These are phyloP conservation scores for Fratercula arctica DNA, from an alignment of 2,797 vertebrate species.

Conservation along the genomic window DNA sequence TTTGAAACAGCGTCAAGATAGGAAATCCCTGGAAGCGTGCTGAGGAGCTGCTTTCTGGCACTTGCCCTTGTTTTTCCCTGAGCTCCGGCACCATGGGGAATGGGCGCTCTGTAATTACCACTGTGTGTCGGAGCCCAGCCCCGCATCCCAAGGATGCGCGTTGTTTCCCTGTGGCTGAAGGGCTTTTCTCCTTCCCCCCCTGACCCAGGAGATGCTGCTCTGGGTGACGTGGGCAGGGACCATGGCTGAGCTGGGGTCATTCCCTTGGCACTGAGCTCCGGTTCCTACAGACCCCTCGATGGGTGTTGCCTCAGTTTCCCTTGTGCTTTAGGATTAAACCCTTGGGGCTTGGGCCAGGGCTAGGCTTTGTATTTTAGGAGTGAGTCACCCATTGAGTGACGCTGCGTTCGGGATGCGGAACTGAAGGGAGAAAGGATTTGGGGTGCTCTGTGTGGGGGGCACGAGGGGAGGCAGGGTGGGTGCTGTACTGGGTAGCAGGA, in stretches of 20 bases:
- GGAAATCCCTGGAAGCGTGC: neutral
- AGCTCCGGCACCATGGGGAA: rapidly evolving
- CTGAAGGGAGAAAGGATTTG: neutral
- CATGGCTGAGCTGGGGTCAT: rapidly evolving
- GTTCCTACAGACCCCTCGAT: rapidly evolving
- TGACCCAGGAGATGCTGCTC: neutral
- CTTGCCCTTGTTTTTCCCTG: rapidly evolving
- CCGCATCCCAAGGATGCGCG: rapidly evolving
- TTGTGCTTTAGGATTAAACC: neutral
- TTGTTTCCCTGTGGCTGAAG: neutral
- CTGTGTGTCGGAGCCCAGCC: neutral
- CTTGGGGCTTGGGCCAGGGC: neutral
- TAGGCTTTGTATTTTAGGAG: neutral
- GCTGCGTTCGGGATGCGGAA: rapidly evolving
- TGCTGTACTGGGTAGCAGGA: neutral
- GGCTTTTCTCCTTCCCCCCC: neutral
- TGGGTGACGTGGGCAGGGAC: rapidly evolving
- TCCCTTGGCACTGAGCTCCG: rapidly evolving
- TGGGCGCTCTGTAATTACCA: neutral
- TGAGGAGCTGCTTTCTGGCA: neutral
- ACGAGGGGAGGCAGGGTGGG: rapidly evolving
- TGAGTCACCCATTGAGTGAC: rapidly evolving
- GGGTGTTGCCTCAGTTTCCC: neutral
- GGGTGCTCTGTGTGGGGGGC: rapidly evolving
- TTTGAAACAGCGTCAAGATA: rapidly evolving